phyloP scores from a whole-genome alignment of 2,113 vertebrate species.

The Struthio camelus region DNA sequence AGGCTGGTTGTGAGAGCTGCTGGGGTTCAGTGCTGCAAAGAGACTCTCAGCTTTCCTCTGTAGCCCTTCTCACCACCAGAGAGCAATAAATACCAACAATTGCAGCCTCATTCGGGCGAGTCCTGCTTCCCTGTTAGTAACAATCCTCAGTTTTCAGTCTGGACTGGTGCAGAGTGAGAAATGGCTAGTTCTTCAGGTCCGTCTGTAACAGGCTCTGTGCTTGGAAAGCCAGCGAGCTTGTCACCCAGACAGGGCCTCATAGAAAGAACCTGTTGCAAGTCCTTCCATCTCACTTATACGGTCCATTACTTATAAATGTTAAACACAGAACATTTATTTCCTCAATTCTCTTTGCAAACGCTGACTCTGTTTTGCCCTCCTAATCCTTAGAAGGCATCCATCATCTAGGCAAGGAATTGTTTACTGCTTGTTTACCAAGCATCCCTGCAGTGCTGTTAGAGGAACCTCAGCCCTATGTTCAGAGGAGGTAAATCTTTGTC shows the following conservation, averaged over 20 bases:
- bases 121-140: background rate
- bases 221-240: background rate
- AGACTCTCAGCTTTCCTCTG: background rate
- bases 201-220: background rate
- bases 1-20: background rate
- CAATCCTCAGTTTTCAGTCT: background rate
- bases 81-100: conserved; percentile 52
- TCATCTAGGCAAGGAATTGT: background rate
- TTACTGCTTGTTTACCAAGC: background rate
- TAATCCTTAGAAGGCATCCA: background rate
- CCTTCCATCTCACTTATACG: background rate
- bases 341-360: background rate
- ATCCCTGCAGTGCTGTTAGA: background rate
- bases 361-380: background rate
- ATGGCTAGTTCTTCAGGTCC: background rate
- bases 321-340: background rate
- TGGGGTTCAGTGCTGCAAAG: rapidly evolving
- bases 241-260: background rate
- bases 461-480: background rate
- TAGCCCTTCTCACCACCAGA: conserved; percentile 16
- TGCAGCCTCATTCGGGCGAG: background rate
- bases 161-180: background rate
- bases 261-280: background rate
- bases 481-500: background rate
- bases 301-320: background rate